Evolutionary conservation across 2,113 vertebrate species (phyloP), one percentile per base, ranked within the genome.

Genomic region (Machaerirhynchus nigripectus): DNA sequence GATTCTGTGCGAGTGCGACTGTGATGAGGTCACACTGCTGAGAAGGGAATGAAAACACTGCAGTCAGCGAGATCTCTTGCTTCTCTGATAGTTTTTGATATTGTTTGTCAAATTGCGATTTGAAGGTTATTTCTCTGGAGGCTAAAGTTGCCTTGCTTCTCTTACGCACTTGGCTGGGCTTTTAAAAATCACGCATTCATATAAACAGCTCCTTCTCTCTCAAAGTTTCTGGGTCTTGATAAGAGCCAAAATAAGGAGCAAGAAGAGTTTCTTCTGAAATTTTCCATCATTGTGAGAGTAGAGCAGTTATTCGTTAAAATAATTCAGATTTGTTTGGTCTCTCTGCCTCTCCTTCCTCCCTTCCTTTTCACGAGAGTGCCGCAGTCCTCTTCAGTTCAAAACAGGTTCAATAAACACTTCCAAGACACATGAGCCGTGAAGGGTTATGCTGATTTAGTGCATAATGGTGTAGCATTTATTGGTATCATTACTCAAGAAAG

Each of bases 91-190:
- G 82, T 81, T 95, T 96, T 61, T 91, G 94, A 96, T 96, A 93
- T 93, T 95, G 85, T 92, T 96, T 94, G 88, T 96, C 90, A 95
- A 84, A 95, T 90, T 94, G 93, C 17, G 87, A 97, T 95, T 92
- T 97, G 97, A 97, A 97, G 96, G 95, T 97, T 96, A 93, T 95
- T 96, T 89, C 96, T 97, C 96, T 60, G 64, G 96, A 95, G 95
- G 96, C 94, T 92, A 11, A 65, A 92, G 87, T 70, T 86, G 94
- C 87, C 28, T 77, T 8, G 70, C 64, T 69, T 44, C 84, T 80
- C 70, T 91, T 49, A 60, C 4, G 90, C 70, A 59, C 65, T 87
- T 94, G 94, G 82, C 92, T 73, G 84, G 76, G 84, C 61, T 92
- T 80, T 73, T 63, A 30, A 76, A 89, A 91, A 87, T 65, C 61